These are phyloP conservation scores for Sitta carolinensis DNA, from an alignment of 2,797 vertebrate genomes.

Conservation along the genomic window DNA sequence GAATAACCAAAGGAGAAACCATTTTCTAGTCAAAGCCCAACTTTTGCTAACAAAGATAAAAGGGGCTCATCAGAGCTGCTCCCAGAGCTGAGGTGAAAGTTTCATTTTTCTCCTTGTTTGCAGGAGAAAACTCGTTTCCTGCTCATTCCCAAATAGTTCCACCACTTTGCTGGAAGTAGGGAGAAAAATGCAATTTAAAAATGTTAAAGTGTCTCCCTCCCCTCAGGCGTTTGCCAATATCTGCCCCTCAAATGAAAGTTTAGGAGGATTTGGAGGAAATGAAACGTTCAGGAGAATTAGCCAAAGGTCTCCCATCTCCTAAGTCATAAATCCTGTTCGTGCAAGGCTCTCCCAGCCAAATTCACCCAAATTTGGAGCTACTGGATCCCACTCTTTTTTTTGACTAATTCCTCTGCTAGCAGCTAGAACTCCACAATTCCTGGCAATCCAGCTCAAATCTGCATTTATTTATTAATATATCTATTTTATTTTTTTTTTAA, in stretches of 20 bases:
- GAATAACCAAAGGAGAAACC: neutral
- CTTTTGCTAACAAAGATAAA: neutral
- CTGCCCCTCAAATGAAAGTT: slow-evolving; percentile 39
- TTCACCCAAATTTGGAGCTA: neutral
- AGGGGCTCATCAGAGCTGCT: neutral
- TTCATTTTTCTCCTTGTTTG: neutral
- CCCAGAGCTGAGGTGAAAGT: neutral
- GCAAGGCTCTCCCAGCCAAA: neutral
- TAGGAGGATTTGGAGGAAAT: slow-evolving; percentile 51
- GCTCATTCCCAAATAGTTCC: neutral
- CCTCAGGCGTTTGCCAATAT: neutral
- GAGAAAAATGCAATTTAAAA: slow-evolving; percentile 6
- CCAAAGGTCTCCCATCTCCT: neutral
- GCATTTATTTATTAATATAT: too few relatives aligned
- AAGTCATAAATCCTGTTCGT: neutral
- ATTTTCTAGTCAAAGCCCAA: neutral
- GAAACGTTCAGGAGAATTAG: slow-evolving; percentile 24
- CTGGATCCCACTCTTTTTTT: neutral
- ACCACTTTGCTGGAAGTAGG: neutral
- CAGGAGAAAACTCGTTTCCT: neutral
- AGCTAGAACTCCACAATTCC: neutral
- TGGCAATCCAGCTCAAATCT: neutral
- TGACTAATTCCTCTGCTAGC: neutral
- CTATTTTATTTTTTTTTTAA: neutral
- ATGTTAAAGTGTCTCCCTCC: neutral